Evolutionary conservation across 1,140 invertebrate species (phyloP).

Genomic region (Drosophila dunni): DNA sequence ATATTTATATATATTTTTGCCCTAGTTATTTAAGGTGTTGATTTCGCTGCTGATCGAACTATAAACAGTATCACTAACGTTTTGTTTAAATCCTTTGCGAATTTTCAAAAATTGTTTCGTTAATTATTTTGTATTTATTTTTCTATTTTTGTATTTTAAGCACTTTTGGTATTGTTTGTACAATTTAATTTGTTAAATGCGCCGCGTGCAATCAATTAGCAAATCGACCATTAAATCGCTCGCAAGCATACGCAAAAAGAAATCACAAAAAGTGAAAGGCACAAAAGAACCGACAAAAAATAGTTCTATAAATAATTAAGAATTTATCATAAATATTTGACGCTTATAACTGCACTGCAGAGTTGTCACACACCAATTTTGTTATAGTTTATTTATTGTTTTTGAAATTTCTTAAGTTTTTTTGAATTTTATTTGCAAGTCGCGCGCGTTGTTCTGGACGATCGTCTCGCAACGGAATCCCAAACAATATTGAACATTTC

Average conservation of each 20-base stretch:
- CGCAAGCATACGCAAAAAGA: background rate
- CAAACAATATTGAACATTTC: slow-evolving; percentile 76
- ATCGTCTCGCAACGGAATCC: slow-evolving; percentile 73
- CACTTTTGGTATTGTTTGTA: slow-evolving; percentile 36
- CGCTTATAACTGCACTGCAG: slow-evolving; percentile 12
- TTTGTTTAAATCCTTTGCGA: slow-evolving; percentile 17
- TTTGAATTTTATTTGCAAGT: slow-evolving; percentile 26
- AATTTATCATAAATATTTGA: slow-evolving; percentile 10
- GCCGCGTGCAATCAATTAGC: slow-evolving; percentile 44
- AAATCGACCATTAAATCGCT: slow-evolving; percentile 24
- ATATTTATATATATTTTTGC: slow-evolving; percentile 51
- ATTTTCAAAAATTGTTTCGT: slow-evolving; percentile 19
- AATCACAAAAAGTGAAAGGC: slow-evolving; percentile 22
- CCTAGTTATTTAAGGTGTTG: slow-evolving; percentile 54
- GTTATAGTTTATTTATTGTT: slow-evolving; percentile 26
- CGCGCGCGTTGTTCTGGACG: slow-evolving; percentile 57
- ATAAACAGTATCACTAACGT: slow-evolving; percentile 13
- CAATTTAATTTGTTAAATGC: slow-evolving; percentile 24
- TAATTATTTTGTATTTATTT: slow-evolving; percentile 5
- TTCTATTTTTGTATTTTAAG: slow-evolving; percentile 2
- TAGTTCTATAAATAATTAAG: slow-evolving; percentile 15
- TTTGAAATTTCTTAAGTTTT: background rate
- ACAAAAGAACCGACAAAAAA: slow-evolving; percentile 3
- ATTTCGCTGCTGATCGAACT: slow-evolving; percentile 20
- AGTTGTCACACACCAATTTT: slow-evolving; percentile 21